Percentiles rank a stretch among this genome's conserved stretches.
phyloP scores from a whole-genome alignment of 2,888 invertebrate genomes.

The Nebria brevicollis region DNA sequence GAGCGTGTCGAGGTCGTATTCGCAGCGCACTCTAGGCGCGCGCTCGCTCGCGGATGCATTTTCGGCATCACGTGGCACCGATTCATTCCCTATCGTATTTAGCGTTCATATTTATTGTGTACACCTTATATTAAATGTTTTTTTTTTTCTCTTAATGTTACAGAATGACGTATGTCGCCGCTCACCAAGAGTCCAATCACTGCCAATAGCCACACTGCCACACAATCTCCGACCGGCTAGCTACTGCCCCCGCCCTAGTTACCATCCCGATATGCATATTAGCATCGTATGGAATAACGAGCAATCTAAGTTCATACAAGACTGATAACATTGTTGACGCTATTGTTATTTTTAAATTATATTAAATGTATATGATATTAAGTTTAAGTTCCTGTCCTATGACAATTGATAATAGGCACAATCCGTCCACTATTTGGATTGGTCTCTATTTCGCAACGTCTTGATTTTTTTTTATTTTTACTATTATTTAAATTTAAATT shows the following conservation, averaged over 20 bases:
- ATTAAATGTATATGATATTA: constrained; percentile 52
- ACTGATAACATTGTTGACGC: constrained; percentile 47
- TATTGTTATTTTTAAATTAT: constrained; percentile 63
- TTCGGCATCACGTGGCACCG: constrained; percentile 35
- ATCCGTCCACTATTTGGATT: constrained; percentile 43
- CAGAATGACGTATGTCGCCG: constrained; percentile 34
- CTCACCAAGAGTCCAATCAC: constrained; percentile 26
- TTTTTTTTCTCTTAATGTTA: constrained; percentile 18
- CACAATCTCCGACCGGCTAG: constrained; percentile 41
- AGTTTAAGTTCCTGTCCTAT: constrained; percentile 59
- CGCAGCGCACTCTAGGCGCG: constrained; percentile 15
- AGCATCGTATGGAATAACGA: constrained; percentile 46
- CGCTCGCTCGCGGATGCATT: constrained; percentile 34
- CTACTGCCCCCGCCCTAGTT: constrained; percentile 46
- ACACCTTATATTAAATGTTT: constrained; percentile 14
- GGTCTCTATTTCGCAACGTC: constrained; percentile 39
- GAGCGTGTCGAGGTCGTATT: constrained; percentile 22
- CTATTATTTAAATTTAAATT: constrained; percentile 40
- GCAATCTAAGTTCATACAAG: constrained; percentile 44
- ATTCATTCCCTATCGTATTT: background rate
- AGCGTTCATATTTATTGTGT: constrained; percentile 5
- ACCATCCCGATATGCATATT: constrained; percentile 40
- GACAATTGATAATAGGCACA: constrained; percentile 39
- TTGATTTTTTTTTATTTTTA: constrained; percentile 36
- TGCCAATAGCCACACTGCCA: constrained; percentile 43